Evolutionary conservation across 2,113 vertebrate species (phyloP).

Genomic region (Octodon degus): DNA sequence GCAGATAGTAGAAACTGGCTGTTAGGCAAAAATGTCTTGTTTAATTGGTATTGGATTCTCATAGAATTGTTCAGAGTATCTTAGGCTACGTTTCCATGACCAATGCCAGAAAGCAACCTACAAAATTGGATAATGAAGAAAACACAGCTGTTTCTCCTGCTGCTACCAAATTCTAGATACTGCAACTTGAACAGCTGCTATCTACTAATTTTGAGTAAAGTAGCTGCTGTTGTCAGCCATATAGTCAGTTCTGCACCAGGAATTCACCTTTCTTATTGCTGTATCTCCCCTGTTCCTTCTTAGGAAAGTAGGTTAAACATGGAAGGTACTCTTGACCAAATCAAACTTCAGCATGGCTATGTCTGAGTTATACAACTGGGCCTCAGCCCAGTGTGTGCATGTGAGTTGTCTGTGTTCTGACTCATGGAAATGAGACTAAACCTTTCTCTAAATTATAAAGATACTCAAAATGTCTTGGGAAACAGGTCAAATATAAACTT

Average conservation of each 20-base stretch:
- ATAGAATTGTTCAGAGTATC: constrained; percentile 5
- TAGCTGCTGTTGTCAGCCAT: background rate
- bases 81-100: background rate
- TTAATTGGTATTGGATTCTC: background rate
- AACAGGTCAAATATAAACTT: background rate
- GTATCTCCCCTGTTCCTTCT: background rate
- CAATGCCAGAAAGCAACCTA: constrained; percentile 1
- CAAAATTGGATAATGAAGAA: constrained; percentile 24
- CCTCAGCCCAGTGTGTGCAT: background rate
- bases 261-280: background rate
- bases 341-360: background rate
- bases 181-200: background rate
- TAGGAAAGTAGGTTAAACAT: background rate
- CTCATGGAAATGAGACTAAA: background rate
- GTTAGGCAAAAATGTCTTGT: background rate
- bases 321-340: background rate
- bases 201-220: background rate
- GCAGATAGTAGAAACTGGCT: background rate
- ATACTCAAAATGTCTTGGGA: background rate
- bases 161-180: background rate
- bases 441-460: background rate
- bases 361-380: background rate
- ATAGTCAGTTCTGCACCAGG: background rate
- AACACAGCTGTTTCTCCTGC: background rate
- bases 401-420: background rate